Conservation (phyloP, 2,113 vertebrate genomes). For the Prionailurus viverrinus region DNA sequence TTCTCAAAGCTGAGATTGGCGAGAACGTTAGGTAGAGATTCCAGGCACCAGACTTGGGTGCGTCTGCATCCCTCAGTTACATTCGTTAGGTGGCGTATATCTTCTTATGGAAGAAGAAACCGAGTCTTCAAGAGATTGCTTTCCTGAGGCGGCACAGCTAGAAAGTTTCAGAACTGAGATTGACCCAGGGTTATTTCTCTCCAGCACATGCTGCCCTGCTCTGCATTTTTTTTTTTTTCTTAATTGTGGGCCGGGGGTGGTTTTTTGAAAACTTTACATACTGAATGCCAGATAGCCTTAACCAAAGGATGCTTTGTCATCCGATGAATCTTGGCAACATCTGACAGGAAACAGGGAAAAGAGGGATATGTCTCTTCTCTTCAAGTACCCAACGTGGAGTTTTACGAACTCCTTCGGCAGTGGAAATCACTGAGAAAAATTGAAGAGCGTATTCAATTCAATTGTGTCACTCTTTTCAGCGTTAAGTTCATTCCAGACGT, state of each 20-base stretch:
- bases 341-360: background rate
- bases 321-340: background rate
- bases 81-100: background rate
- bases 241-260: background rate
- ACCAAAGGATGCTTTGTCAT: background rate
- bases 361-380: background rate
- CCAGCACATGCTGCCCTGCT: background rate
- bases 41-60: background rate
- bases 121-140: background rate
- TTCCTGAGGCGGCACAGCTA: background rate
- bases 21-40: background rate
- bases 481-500: background rate
- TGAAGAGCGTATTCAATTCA: background rate
- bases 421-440: background rate
- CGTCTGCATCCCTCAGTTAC: background rate
- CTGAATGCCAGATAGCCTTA: background rate
- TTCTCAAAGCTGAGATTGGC: background rate
- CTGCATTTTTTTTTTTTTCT: background rate
- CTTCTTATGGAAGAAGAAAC: background rate
- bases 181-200: background rate
- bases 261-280: slow-evolving; percentile 37
- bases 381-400: background rate
- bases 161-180: background rate
- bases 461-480: background rate
- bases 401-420: background rate